Conservation (phyloP, 2,113 vertebrate genomes). For the Barnardius zonarius region DNA sequence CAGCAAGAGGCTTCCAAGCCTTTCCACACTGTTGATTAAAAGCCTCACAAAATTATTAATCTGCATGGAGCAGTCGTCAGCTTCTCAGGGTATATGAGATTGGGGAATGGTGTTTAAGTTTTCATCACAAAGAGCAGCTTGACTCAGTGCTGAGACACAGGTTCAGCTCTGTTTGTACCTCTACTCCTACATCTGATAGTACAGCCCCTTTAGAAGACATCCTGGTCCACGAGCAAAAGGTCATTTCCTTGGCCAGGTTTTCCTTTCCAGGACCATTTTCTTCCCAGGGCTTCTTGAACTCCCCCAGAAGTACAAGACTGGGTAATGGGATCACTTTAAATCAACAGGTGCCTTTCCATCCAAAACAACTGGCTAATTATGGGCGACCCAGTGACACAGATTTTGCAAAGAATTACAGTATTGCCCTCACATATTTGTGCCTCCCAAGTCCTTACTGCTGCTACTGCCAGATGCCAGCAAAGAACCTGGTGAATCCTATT, state of each 20-base stretch:
- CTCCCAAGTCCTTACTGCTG: not conserved
- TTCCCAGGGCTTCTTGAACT: not conserved
- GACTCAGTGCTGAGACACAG: not conserved
- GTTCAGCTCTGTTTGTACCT: not conserved
- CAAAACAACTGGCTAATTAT: not conserved
- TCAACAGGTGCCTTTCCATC: rapidly evolving
- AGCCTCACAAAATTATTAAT: not conserved
- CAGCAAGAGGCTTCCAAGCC: not conserved
- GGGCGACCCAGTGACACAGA: not conserved
- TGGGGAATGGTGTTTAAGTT: not conserved
- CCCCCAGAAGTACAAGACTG: rapidly evolving
- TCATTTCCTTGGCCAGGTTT: not conserved
- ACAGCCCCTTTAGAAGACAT: not conserved
- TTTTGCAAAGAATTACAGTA: not conserved
- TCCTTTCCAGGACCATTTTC: not conserved
- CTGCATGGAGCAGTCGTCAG: not conserved
- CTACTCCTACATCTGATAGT: not conserved
- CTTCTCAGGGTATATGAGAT: rapidly evolving
- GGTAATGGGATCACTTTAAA: not conserved
- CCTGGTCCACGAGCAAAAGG: not conserved
- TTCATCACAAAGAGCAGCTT: not conserved
- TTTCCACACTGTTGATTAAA: not conserved
- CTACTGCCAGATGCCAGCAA: not conserved
- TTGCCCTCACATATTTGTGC: not conserved
- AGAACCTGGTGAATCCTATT: not conserved